A percentile compares a stretch with the other conserved stretches of the same genome.
Evolutionary conservation across 1,140 invertebrate genomes (phyloP).

Genomic region (Drosophila prosaltans): DNA sequence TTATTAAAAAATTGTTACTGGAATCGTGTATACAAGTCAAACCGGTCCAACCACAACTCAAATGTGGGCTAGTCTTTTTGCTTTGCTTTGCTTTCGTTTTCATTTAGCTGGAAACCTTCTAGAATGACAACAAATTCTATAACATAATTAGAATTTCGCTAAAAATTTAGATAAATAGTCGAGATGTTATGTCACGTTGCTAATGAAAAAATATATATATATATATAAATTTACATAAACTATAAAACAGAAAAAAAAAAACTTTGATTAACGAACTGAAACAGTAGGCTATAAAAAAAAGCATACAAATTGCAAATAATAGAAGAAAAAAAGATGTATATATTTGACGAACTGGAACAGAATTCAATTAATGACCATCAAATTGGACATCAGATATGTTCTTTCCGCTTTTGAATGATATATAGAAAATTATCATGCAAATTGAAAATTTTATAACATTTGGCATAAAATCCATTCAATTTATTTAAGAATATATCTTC

Average conservation of each 20-base stretch:
- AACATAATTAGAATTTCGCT: conserved; percentile 44
- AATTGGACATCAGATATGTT: not conserved
- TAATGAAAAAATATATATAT: conserved; percentile 12
- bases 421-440: no score
- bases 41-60: conserved; percentile 49
- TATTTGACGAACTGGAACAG: conserved; percentile 5
- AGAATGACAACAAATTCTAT: conserved; percentile 8
- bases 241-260: not conserved
- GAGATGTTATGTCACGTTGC: conserved; percentile 39
- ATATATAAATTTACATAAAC: conserved; percentile 4
- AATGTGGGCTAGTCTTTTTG: conserved; percentile 44
- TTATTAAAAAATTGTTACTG: not conserved
- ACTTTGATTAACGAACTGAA: not conserved
- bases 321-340: not conserved
- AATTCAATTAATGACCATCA: not conserved
- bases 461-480: no score
- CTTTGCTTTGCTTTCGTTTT: conserved; percentile 45
- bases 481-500: no score
- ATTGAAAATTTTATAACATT: no score
- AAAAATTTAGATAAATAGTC: conserved; percentile 23
- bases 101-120: conserved; percentile 32
- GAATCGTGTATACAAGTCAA: conserved; percentile 37
- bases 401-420: not conserved
- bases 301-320: not conserved
- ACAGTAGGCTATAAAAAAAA: not conserved